Evolutionary conservation across 2,113 vertebrate species (phyloP), one percentile per base, ranked within the genome.

Genomic region (Ptilorrhoa leucosticta): DNA sequence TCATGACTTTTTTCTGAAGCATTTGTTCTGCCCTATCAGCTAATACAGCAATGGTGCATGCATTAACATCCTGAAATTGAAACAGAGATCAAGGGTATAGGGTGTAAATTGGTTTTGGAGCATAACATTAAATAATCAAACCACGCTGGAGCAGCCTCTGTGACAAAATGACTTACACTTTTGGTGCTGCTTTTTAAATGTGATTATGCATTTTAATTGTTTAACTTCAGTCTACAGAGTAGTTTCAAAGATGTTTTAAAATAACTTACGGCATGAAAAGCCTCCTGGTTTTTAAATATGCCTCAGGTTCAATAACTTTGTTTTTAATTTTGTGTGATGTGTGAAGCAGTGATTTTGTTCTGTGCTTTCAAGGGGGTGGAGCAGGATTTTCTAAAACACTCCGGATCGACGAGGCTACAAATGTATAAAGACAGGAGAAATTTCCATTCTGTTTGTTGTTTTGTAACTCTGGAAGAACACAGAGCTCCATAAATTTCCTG

Each of bases 1-100:
- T 79, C 48, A 20, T 60, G 31, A 12, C 75, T 76, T 72, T 81
- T 75, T 78, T 27, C 61, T 66, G 60, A 88, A 92, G 85, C 88
- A 94, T 94, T 96, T 95, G 93, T 92, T 96, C 90, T 93, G 92
- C 94, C 76, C 94, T 94, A 92, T 95, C 88, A 93, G 96, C 75
- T 93, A 93, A 96, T 95, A 94, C 87, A 92, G 92, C 54, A 71
- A 17, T 19, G 75, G 90, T 78, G 90, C 42, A n/a, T 77, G 76
- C 70, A 88, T 93, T 93, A 95, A 92, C 93, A 91, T 85, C 88
- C 90, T 60, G 56, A 88, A 97, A 95, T 92, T 92, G 92, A 87
- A 96, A 85, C 8, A 71, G 68, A 96, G 91, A 96, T 95, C 87
- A 95, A 96, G 94, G 94, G 85, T 84, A 89, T 73, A 33, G 87